A percentile compares a stretch with the other conserved stretches of the same genome.
These are phyloP conservation scores for Zelleria hepariella DNA, from an alignment of 2,888 invertebrate genomes.

Conservation along the genomic window DNA sequence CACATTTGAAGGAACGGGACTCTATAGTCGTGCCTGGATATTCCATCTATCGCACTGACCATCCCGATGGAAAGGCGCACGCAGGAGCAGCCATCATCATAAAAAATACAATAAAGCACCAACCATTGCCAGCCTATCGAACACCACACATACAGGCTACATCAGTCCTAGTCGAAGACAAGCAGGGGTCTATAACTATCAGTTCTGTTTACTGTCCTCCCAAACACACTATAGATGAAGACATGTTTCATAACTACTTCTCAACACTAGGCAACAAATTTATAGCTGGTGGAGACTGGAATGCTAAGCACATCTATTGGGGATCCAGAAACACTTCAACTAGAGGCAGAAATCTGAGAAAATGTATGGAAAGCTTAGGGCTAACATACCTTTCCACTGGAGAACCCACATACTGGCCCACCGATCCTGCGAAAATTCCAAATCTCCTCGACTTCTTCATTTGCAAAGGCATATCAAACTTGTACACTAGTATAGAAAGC, in stretches of 20 bases:
- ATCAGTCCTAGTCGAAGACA: conserved; percentile 4
- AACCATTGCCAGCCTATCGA: conserved; percentile 2
- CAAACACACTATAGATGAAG: conserved; percentile 7
- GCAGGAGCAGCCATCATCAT: conserved; percentile 15
- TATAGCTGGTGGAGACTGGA: conserved; percentile 11
- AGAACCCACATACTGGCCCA: conserved; percentile 17
- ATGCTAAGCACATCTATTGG: conserved; percentile 9
- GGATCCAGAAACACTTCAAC: conserved; percentile 9
- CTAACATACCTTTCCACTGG: conserved; percentile 11
- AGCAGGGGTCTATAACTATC: neutral
- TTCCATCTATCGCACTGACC: conserved; percentile 16
- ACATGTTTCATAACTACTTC: conserved; percentile 5
- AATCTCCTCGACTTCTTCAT: conserved; percentile 12
- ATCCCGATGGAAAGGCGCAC: conserved; percentile 20
- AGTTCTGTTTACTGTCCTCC: conserved; percentile 11
- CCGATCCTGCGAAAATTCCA: conserved; percentile 13
- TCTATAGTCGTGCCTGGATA: conserved; percentile 13
- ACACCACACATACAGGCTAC: conserved; percentile 11
- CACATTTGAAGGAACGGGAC: conserved; percentile 15
- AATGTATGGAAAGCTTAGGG: neutral
- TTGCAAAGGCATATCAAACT: neutral
- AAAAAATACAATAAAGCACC: conserved; percentile 8
- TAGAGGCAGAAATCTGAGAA: conserved; percentile 11
- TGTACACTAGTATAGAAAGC: neutral
- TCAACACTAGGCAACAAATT: conserved; percentile 9